Evolutionary conservation across 2,113 vertebrate genomes (phyloP).

Genomic region (Addax nasomaculatus): DNA sequence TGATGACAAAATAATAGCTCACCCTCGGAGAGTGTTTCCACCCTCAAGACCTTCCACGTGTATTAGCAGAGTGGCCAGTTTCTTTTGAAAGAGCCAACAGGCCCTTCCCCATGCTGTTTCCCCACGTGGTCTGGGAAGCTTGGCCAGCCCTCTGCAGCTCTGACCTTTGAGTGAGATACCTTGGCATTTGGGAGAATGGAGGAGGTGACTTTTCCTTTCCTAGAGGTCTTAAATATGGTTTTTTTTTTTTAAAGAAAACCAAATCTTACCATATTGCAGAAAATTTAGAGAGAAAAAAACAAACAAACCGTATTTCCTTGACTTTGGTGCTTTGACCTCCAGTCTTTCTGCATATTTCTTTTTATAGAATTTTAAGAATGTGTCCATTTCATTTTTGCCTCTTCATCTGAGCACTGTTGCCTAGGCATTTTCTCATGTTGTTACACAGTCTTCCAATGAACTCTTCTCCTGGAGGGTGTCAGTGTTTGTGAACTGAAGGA

Average conservation of each 20-base stretch:
- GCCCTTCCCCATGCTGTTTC: background rate
- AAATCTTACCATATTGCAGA: background rate
- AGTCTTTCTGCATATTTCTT: background rate
- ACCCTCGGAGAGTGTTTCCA: background rate
- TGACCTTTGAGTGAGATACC: background rate
- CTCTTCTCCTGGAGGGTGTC: background rate
- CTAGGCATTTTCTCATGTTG: background rate
- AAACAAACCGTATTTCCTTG: background rate
- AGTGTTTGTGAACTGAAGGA: background rate
- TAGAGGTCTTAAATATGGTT: background rate
- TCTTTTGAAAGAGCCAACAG: background rate
- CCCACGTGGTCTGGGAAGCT: background rate
- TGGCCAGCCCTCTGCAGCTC: background rate
- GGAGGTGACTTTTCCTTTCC: background rate
- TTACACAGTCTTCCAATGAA: background rate
- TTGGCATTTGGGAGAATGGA: background rate
- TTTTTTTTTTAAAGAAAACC: no score
- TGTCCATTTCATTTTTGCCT: background rate
- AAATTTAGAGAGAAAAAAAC: background rate
- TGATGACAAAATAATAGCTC: background rate
- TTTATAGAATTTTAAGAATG: background rate
- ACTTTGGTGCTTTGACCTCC: background rate
- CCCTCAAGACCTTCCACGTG: background rate
- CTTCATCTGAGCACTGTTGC: rapidly evolving
- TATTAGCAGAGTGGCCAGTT: rapidly evolving